Percentiles rank a stretch among this genome's conserved stretches.
Conservation (phyloP, 2,113 vertebrate species). For the Hylia prasina region DNA sequence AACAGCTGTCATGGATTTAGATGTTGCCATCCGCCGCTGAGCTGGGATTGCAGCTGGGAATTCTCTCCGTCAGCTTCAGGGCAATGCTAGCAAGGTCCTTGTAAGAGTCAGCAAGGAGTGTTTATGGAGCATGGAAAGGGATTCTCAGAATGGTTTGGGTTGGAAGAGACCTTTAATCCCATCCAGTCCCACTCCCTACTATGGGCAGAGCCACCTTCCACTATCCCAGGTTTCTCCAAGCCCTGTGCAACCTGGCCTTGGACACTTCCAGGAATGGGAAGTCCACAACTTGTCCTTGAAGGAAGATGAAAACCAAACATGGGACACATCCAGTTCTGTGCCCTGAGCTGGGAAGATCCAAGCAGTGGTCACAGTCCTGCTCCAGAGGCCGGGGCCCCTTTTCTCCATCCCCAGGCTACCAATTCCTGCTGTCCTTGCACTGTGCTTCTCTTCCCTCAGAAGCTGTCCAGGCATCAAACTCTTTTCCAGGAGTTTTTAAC, state of each 20-base stretch:
- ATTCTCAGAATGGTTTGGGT: not conserved
- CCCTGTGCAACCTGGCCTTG: not conserved
- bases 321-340: rapidly evolving
- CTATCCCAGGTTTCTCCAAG: not conserved
- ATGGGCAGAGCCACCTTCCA: not conserved
- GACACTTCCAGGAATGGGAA: not conserved
- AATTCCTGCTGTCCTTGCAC: not conserved
- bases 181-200: not conserved
- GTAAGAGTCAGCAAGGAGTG: not conserved
- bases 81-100: not conserved
- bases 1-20: not conserved
- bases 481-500: not conserved
- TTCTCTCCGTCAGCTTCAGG: not conserved
- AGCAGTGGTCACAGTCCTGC: not conserved
- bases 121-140: not conserved
- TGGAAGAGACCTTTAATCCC: not conserved
- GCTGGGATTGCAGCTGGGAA: not conserved
- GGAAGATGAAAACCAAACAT: not conserved
- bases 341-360: not conserved
- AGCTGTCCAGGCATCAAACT: not conserved
- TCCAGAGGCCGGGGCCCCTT: not conserved
- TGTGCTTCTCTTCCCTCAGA: not conserved
- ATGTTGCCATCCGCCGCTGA: not conserved
- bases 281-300: not conserved
- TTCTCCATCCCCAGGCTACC: not conserved